Evolutionary conservation across 1,140 invertebrate genomes (phyloP).

Genomic region (Plodia interpunctella): DNA sequence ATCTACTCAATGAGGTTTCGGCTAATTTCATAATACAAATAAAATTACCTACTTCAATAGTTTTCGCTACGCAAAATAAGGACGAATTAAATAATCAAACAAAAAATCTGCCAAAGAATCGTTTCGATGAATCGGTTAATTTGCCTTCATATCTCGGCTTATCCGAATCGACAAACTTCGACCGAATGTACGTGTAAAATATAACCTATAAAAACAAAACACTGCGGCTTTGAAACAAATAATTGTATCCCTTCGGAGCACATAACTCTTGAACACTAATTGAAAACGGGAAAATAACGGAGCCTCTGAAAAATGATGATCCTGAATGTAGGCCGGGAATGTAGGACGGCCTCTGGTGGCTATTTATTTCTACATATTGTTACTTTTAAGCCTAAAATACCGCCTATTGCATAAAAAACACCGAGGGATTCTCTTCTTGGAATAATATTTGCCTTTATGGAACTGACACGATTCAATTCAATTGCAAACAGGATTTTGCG

Average conservation of each 20-base stretch:
- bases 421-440: not conserved
- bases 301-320: conserved; percentile 1
- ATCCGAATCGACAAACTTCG: too few species aligned
- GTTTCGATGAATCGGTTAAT: too few species aligned
- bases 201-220: not conserved
- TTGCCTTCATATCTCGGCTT: too few species aligned
- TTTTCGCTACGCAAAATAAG: too few species aligned
- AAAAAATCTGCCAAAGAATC: too few species aligned
- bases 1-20: too few species aligned
- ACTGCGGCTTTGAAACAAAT: not conserved
- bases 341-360: not conserved
- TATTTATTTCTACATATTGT: conserved; percentile 2
- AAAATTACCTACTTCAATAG: too few species aligned
- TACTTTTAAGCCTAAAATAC: conserved; percentile 2
- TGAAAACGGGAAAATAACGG: conserved; percentile 2
- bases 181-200: too few species aligned
- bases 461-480: conserved; percentile 6
- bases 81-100: too few species aligned
- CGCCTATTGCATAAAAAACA: not conserved
- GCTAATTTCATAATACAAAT: too few species aligned
- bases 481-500: not conserved
- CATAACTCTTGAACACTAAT: not conserved
- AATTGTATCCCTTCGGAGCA: not conserved
- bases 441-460: conserved; percentile 3
- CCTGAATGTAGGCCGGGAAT: not conserved